Percentiles rank a stretch among this genome's conserved stretches.
These are phyloP conservation scores for Neuroterus valhalla DNA, from an alignment of 1,140 invertebrate genomes.

Conservation along the genomic window DNA sequence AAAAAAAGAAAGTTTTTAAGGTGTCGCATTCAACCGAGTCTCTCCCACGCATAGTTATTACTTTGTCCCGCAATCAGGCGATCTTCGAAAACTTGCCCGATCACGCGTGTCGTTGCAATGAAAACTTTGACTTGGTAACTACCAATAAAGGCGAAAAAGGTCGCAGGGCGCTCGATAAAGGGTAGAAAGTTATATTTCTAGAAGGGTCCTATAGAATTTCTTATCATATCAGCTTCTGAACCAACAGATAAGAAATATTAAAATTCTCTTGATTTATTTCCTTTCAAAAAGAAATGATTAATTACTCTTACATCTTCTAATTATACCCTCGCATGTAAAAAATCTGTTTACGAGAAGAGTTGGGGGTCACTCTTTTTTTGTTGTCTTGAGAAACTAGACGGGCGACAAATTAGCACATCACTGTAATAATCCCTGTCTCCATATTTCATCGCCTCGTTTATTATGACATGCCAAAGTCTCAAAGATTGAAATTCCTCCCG, in stretches of 20 bases:
- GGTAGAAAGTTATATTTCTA: not conserved
- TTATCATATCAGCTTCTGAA: not conserved
- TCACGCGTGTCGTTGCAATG: not conserved
- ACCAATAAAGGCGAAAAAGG: not conserved
- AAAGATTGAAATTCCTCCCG: too few species aligned
- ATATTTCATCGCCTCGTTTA: constrained; percentile 1
- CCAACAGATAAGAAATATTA: too few species aligned
- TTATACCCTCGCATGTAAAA: too few species aligned
- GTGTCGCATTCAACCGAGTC: not conserved
- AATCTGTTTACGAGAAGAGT: too few species aligned
- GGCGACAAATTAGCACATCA: constrained; percentile 12
- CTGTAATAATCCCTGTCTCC: not conserved
- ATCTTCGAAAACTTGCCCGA: not conserved
- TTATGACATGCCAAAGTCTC: constrained; percentile 9
- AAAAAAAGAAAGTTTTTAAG: not conserved
- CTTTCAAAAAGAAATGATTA: too few species aligned
- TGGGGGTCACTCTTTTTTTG: not conserved
- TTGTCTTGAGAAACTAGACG: constrained; percentile 3
- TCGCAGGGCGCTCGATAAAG: not conserved
- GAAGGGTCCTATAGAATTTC: not conserved
- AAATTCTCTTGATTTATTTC: too few species aligned
- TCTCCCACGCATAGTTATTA: not conserved
- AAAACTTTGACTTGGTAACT: not conserved
- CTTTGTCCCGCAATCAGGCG: not conserved
- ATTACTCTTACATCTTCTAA: too few species aligned